These are phyloP conservation scores for Peromyscus eremicus DNA, from an alignment of 2,797 vertebrate species.

Conservation along the genomic window DNA sequence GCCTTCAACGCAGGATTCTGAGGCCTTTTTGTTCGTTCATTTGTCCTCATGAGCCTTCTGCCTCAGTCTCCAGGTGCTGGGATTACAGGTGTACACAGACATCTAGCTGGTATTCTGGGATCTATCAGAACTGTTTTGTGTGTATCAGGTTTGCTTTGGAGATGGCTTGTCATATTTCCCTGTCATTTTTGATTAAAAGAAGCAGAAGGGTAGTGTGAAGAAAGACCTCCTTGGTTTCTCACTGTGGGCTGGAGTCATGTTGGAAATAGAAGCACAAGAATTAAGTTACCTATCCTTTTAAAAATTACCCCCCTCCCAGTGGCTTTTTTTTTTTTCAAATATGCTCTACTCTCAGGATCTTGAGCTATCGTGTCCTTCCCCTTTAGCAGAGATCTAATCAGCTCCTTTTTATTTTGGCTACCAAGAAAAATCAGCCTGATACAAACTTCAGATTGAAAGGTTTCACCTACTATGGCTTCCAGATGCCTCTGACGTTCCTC, in stretches of 20 bases:
- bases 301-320: neutral
- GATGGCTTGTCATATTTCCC: neutral
- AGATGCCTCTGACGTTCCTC: neutral
- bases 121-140: conserved; percentile 2
- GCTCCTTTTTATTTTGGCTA: conserved; percentile 82
- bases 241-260: conserved; percentile 19
- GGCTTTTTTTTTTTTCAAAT: conserved; percentile 60
- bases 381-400: conserved; percentile 83
- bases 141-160: neutral
- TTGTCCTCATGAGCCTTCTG: neutral
- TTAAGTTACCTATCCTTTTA: conserved; percentile 13
- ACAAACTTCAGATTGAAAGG: conserved; percentile 80
- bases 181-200: conserved; percentile 34
- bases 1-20: neutral
- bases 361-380: conserved; percentile 62
- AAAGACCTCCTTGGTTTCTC: neutral
- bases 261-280: neutral
- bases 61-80: neutral
- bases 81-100: neutral
- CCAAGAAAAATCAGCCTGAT: conserved; percentile 81
- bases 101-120: neutral
- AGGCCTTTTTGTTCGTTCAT: neutral
- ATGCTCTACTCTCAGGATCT: conserved; percentile 67
- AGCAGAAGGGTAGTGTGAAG: neutral
- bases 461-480: conserved; percentile 41